Conservation (phyloP, 2,888 invertebrate genomes). For the Acrobasis suavella region DNA sequence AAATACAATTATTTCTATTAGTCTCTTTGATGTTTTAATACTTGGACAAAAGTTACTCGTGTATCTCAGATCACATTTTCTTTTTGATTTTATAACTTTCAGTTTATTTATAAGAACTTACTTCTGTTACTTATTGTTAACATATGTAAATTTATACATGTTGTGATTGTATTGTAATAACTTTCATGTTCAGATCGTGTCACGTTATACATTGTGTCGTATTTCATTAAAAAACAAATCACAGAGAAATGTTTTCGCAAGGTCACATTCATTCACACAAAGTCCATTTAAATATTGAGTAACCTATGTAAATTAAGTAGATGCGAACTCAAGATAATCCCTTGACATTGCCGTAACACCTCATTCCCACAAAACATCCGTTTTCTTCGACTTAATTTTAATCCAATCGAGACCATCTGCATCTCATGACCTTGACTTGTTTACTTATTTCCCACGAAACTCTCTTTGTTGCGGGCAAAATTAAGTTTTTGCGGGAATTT, state of each 20-base stretch:
- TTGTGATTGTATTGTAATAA: too few species aligned
- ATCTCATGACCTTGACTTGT: slow-evolving; percentile 54
- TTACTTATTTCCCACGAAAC: slow-evolving; percentile 58
- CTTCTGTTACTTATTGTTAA: too few species aligned
- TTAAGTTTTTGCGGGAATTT: slow-evolving; percentile 45
- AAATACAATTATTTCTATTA: too few species aligned
- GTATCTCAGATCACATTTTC: too few species aligned
- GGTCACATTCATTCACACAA: too few species aligned
- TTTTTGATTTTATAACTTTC: too few species aligned
- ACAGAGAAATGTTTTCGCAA: slow-evolving; percentile 1
- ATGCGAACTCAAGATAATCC: slow-evolving; percentile 10
- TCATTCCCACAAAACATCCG: slow-evolving; percentile 34
- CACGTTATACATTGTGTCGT: too few species aligned
- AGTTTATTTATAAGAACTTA: too few species aligned
- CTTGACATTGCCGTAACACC: slow-evolving; percentile 25
- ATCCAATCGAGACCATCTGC: slow-evolving; percentile 51
- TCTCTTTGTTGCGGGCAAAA: slow-evolving; percentile 43
- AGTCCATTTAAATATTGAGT: background rate
- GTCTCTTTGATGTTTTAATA: too few species aligned
- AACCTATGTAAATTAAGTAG: background rate
- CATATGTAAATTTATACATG: too few species aligned
- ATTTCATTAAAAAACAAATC: background rate
- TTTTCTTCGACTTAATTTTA: slow-evolving; percentile 47
- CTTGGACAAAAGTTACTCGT: too few species aligned
- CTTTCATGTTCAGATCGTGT: too few species aligned